These are phyloP conservation scores for Perca flavescens DNA, from an alignment of 2,113 vertebrate species.

Conservation along the genomic window DNA sequence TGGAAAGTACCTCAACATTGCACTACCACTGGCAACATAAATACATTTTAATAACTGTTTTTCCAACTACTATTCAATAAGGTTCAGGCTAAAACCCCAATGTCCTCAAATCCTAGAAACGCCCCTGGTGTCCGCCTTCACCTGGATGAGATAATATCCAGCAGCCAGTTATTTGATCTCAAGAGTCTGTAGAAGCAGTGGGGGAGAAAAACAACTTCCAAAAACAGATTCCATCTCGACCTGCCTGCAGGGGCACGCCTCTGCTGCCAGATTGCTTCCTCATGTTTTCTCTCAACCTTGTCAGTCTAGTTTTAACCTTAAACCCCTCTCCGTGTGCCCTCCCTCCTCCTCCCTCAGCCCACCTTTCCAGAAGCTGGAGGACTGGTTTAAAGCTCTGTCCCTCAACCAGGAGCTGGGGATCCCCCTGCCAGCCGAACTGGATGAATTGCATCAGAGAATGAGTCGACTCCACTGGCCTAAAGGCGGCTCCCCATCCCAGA, in stretches of 20 bases:
- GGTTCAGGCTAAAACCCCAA: too few species aligned
- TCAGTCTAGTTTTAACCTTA: slow-evolving; percentile 60
- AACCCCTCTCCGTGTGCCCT: slow-evolving; percentile 18
- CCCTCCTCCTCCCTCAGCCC: slow-evolving; percentile 82
- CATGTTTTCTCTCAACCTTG: slow-evolving; percentile 56
- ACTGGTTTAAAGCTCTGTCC: slow-evolving; percentile 93
- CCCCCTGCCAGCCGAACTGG: slow-evolving; percentile 93
- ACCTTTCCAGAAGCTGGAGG: slow-evolving; percentile 94
- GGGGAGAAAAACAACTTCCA: slow-evolving; percentile 17
- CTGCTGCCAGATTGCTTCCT: slow-evolving; percentile 63
- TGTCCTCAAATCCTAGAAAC: too few species aligned
- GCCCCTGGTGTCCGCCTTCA: background rate
- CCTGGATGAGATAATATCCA: background rate
- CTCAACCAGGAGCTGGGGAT: slow-evolving; percentile 94
- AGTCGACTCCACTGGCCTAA: slow-evolving; percentile 74
- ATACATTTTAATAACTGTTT: too few species aligned
- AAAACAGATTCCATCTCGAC: slow-evolving; percentile 41
- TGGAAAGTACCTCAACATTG: too few species aligned
- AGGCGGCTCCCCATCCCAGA: slow-evolving; percentile 43
- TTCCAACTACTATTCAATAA: too few species aligned
- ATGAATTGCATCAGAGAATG: slow-evolving; percentile 90
- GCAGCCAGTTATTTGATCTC: slow-evolving; percentile 6
- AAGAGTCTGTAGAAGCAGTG: background rate
- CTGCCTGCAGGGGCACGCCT: slow-evolving; percentile 47
- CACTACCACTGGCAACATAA: too few species aligned